Conservation (phyloP, 2,888 invertebrate genomes). For the Plagodis dolabraria region DNA sequence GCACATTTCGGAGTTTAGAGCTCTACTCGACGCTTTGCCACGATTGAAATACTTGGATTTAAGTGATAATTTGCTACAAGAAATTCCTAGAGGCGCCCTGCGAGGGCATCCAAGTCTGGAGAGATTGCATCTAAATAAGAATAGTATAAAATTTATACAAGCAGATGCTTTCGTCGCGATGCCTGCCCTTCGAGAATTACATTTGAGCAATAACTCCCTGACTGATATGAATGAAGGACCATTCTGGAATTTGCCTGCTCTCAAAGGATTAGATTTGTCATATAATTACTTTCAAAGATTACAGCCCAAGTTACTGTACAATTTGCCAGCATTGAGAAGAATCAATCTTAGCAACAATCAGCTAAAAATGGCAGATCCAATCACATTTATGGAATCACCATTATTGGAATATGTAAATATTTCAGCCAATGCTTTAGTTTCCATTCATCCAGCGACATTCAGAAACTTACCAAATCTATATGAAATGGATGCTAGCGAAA, state of each 20-base stretch:
- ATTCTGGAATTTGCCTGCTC: constrained; percentile 92
- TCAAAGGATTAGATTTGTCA: constrained; percentile 93
- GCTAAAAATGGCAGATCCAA: constrained; percentile 88
- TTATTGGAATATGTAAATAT: constrained; percentile 92
- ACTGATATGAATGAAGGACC: constrained; percentile 89
- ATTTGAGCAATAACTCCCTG: constrained; percentile 93
- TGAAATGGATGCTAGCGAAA: constrained; percentile 91
- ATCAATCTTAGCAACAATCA: constrained; percentile 91
- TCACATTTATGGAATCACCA: constrained; percentile 89
- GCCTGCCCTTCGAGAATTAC: constrained; percentile 92
- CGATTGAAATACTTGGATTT: constrained; percentile 91
- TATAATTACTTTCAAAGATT: constrained; percentile 89
- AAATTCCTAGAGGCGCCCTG: constrained; percentile 91
- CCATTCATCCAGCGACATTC: constrained; percentile 91
- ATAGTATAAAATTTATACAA: constrained; percentile 89
- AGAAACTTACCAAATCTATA: constrained; percentile 90
- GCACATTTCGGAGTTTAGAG: constrained; percentile 89
- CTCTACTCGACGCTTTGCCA: constrained; percentile 91
- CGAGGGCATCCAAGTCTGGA: constrained; percentile 92
- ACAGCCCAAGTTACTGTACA: constrained; percentile 89
- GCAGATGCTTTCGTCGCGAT: constrained; percentile 92
- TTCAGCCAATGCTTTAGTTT: constrained; percentile 89
- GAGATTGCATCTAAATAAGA: constrained; percentile 92
- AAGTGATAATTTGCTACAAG: constrained; percentile 90
- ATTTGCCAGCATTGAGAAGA: constrained; percentile 90